Evolutionary conservation across 2,113 vertebrate genomes (phyloP).

Genomic region (Silurus asotus): DNA sequence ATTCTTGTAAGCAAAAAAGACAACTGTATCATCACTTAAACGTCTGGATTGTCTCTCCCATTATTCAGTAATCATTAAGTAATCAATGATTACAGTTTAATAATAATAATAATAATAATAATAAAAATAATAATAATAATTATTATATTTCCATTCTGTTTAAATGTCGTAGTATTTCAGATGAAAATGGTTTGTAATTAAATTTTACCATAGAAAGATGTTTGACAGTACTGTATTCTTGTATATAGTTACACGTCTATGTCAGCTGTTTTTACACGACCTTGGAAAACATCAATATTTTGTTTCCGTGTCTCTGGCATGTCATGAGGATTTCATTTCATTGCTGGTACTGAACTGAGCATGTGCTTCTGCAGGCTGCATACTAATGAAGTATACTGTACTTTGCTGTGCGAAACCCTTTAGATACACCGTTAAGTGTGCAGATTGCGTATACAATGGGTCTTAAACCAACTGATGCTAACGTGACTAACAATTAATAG

Average conservation of each 20-base stretch:
- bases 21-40: background rate
- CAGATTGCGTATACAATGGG: background rate
- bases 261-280: background rate
- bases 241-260: background rate
- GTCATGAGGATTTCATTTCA: background rate
- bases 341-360: background rate
- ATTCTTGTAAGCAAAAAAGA: background rate
- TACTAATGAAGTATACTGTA: constrained; percentile 27
- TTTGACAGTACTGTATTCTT: background rate
- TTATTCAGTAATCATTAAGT: background rate
- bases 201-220: background rate
- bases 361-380: constrained; percentile 17
- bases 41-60: background rate
- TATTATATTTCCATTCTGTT: background rate
- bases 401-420: background rate
- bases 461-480: background rate
- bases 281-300: background rate
- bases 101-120: no score
- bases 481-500: background rate
- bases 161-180: background rate
- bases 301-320: background rate
- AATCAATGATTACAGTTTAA: background rate
- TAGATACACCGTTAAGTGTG: background rate
- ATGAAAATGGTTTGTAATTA: background rate
- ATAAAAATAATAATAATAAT: no score